Base-by-base conservation (phyloP, 2,113 vertebrate species). In the Maccullochella peelii region DNA sequence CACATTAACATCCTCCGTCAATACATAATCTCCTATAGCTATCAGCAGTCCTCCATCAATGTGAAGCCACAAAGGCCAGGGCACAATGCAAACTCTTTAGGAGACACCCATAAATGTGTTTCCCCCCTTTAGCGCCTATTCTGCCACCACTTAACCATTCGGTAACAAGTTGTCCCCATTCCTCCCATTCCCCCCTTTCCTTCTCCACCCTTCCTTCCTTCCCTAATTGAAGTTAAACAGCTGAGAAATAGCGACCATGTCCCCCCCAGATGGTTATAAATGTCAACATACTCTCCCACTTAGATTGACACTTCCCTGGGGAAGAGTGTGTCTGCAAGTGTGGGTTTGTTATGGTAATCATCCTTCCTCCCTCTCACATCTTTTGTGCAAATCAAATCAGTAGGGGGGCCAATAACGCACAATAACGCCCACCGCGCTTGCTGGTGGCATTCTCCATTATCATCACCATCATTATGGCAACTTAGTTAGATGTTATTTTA, bases 141-240 rank as follows among this genome's bases (percentile, higher is more conserved):
- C 84, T 87, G 66, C 69, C 49, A 8, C 86, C 88, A 88, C 82
- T 91, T 89, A 90, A 86, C 82, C 84, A 72, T 30, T 75, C 77
- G 18, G 33, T 84, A 89, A 91, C 90, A 90, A 88, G 88, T 86
- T 54, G 23, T 62, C 76, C 75, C 71, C 81, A 4, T 59, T 50
- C 55, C 27, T 55, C 40, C 52, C 11, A 21, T 16, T 12, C 18
- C 11, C 7, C 38, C 27, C 6, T 70, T 21, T 55, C 55, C 58
- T 18, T 18, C 23, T 8, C 57, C 57, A 2, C 57, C 63, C 81
- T 33, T 71, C 58, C 75, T 75, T 42, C 58, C 75, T 75, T 49
- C 71, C 74, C 84, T 94, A 94, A 94, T 95, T 95, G 94, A 92
- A 93, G 93, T 92, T 93, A 94, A 94, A 90, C 92, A 88, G 92